Evolutionary conservation across 2,888 invertebrate genomes (phyloP), one percentile per base, ranked within the genome.

Genomic region (Heliconius charithonia): DNA sequence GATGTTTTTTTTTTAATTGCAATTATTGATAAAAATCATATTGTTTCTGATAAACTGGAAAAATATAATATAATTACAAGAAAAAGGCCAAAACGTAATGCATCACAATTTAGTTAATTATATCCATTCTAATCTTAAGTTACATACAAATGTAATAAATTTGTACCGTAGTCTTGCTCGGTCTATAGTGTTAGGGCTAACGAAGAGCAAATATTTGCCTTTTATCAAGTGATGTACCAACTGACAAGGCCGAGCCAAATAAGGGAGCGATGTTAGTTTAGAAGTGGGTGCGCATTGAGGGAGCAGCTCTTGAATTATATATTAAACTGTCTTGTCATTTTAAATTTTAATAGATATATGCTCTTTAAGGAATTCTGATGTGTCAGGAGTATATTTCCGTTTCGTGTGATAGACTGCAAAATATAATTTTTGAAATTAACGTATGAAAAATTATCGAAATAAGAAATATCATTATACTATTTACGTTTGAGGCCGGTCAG

Each of bases 151-250:
- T 22, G 19, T 22, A 63, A 63, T 63, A 4, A 63, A 16, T 66
- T 32, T 66, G 9, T 22, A 3, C 9, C 37, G 7, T 10, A n/a
- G 1, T n/a, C 67, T 19, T 16, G 3, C n/a, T 12, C n/a, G 3
- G 32, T 0, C n/a, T 67, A 41, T 4, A n/a, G 6, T 71, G 51
- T 41, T 51, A 56, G 80, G 81, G 86, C 87, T 91, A 92, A 92
- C 90, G 89, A 92, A 86, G 85, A 83, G 83, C 89, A 92, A 92
- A 93, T 89, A 89, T 93, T 92, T 91, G 89, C 67, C 74, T 87
- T 87, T 87, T 87, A 87, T 88, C 89, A 85, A 85, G 87, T 83
- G 80, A 69, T 37, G 85, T 83, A 85, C 85, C 82, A 85, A 84
- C 84, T 72, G 75, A 77, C 66, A 76, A 79, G 80, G 75, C 67